Percentiles rank a stretch among this genome's conserved stretches.
These are phyloP conservation scores for Chromoteleia sp. DNA, from an alignment of 2,888 invertebrate genomes.

Conservation along the genomic window DNA sequence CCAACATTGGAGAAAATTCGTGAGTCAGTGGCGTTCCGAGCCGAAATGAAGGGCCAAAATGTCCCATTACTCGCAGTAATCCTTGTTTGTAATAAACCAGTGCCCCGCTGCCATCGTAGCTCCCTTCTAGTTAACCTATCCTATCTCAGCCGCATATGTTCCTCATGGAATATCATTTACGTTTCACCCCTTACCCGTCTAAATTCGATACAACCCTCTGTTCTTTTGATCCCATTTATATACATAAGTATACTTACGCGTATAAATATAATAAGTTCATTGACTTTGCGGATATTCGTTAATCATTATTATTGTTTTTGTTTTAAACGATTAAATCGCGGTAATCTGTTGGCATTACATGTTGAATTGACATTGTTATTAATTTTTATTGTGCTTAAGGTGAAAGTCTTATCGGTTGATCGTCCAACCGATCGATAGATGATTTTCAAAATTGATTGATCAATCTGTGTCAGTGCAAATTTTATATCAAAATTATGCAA, in stretches of 20 bases:
- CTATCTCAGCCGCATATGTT: constrained; percentile 83
- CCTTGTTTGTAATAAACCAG: constrained; percentile 85
- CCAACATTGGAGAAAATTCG: constrained; percentile 48
- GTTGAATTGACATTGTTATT: constrained; percentile 30
- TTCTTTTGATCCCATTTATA: constrained; percentile 64
- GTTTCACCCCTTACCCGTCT: constrained; percentile 77
- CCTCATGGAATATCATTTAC: constrained; percentile 84
- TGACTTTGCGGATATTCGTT: constrained; percentile 49
- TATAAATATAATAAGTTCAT: constrained; percentile 66
- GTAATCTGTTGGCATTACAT: constrained; percentile 2
- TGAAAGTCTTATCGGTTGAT: too few species aligned
- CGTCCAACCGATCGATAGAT: too few species aligned
- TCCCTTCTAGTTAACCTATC: constrained; percentile 69
- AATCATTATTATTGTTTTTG: constrained; percentile 46
- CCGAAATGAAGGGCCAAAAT: constrained; percentile 78
- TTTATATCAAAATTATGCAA: too few species aligned
- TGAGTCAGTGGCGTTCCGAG: constrained; percentile 75
- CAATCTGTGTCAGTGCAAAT: too few species aligned
- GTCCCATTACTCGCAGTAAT: constrained; percentile 83
- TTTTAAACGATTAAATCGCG: constrained; percentile 7
- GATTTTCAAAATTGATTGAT: too few species aligned
- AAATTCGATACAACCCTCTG: constrained; percentile 51
- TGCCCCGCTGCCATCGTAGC: constrained; percentile 80
- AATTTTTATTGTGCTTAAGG: too few species aligned
- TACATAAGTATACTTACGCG: constrained; percentile 50